Base-by-base conservation (phyloP, 1,140 invertebrate genomes). In the Matsumurasca onukii region DNA sequence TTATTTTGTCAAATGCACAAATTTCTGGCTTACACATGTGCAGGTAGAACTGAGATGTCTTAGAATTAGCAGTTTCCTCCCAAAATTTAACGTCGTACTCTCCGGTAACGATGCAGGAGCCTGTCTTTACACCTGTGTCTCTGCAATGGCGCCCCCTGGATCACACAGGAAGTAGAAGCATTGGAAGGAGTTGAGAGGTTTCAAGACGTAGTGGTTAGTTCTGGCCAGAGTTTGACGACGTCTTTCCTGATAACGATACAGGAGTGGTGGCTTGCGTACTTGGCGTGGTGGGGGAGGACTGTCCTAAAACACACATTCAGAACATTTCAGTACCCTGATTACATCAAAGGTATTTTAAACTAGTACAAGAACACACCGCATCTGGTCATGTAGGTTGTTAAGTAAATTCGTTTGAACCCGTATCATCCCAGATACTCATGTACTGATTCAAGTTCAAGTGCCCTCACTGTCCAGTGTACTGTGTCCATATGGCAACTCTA, bases 171-270 rank as follows among this genome's bases (percentile, higher is more conserved):
- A 59, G 55, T 59, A 59, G 55, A 59, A 59, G n/a, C 55, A 59
- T n/a, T 59, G 55, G 55, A 59, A 59, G 55, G 55, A 59, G 55
- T 59, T 59, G 55, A 59, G 55, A 9, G 55, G 55, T 9, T 59
- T 59, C 30, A 59, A 27, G 30, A 59, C 30, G 55, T 59, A 59
- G 25, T 59, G 15, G 55, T 59, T 59, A 27, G 24, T 27, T 5
- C 25, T 13, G 9, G 55, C 22, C 13, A 29, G 24, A 27, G 55
- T 3, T 27, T 59, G 22, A 9, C 55, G 22, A 25, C 25, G 55
- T 1, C 55, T 2, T 9, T 59, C 55, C n/a, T n/a, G n/a, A 17
- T 39, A 39, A 5, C 34, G 5, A 17, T 39, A 39, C 34, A 39
- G 34, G 5, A 39, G 34, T 17, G 34, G 34, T 5, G 34, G 34